A percentile compares a stretch with the other conserved stretches of the same genome.
phyloP scores from a whole-genome alignment of 2,113 vertebrate genomes.

The Mustela lutreola region DNA sequence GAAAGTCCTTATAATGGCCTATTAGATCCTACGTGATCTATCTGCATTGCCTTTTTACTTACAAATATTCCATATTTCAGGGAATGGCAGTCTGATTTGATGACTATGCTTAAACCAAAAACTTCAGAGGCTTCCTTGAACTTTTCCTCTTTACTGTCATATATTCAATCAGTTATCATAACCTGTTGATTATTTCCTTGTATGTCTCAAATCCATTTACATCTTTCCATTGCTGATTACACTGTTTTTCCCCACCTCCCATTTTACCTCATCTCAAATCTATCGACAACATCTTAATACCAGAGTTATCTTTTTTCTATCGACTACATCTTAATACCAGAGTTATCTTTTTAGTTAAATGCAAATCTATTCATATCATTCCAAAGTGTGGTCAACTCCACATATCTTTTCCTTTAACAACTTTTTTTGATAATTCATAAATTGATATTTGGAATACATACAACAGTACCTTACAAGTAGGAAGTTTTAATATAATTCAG shows the following conservation, averaged over 20 bases:
- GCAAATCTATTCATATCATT: not conserved
- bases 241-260: not conserved
- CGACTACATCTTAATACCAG: not conserved
- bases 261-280: not conserved
- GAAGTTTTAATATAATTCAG: constrained; percentile 6
- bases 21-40: not conserved
- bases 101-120: not conserved
- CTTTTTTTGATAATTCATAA: not conserved
- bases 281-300: not conserved
- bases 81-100: not conserved
- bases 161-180: not conserved
- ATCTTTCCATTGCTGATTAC: not conserved
- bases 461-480: not conserved
- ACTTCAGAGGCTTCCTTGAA: not conserved
- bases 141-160: not conserved
- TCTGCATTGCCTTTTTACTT: not conserved
- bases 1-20: not conserved
- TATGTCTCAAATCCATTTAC: not conserved
- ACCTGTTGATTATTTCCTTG: not conserved
- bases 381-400: not conserved
- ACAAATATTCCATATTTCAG: not conserved
- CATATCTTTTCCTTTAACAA: not conserved
- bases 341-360: constrained; percentile 23
- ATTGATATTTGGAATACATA: not conserved
- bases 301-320: not conserved